Evolutionary conservation across 2,797 vertebrate genomes (phyloP).

Genomic region (Stomatorhinus walkeri): DNA sequence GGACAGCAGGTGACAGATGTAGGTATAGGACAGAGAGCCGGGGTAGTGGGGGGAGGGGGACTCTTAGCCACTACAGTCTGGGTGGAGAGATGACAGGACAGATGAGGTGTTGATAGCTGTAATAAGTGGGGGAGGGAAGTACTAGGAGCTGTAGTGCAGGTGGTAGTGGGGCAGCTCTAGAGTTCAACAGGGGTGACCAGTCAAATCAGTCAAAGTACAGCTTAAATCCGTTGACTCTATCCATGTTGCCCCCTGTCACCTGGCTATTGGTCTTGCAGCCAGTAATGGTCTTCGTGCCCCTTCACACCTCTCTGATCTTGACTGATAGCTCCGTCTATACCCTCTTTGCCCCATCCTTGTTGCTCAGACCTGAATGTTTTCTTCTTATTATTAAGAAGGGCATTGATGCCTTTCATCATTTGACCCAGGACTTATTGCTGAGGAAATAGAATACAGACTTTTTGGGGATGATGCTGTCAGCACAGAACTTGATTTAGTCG

Average conservation of each 20-base stretch:
- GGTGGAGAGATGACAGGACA: background rate
- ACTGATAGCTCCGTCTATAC: background rate
- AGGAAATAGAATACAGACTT: background rate
- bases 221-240: background rate
- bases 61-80: background rate
- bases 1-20: background rate
- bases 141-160: background rate
- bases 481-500: slow-evolving; percentile 4
- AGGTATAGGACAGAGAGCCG: background rate
- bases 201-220: background rate
- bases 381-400: background rate
- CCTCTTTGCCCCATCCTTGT: background rate
- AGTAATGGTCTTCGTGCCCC: background rate
- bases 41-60: background rate
- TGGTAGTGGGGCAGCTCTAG: background rate
- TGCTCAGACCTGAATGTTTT: background rate
- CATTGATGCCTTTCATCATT: background rate
- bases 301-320: background rate
- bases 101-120: background rate
- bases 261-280: background rate
- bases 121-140: background rate
- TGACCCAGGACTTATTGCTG: background rate
- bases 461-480: background rate
- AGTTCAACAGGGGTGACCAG: background rate
- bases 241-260: background rate